Evolutionary conservation across 2,797 vertebrate genomes (phyloP), one percentile per base, ranked within the genome.

Genomic region (Hirundo rustica): DNA sequence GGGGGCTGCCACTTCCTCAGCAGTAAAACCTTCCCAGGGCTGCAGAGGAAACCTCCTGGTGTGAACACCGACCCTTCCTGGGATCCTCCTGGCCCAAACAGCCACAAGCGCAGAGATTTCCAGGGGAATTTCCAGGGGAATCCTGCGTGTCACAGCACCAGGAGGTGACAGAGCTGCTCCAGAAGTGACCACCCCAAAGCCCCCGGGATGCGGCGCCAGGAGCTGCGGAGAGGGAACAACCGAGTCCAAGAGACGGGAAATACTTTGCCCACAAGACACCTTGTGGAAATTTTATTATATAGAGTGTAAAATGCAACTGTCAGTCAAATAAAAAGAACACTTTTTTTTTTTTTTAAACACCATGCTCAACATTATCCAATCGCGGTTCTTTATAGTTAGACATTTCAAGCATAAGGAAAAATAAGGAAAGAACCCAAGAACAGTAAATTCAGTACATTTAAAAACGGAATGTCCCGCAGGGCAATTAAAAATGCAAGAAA

Each of bases 281-380:
- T 98, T 98, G 98, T 97, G 97, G 98, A 93, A 95, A 97, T 98
- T 99, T 98, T 99, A 99, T 99, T 99, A 98, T 96, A 98, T 97
- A 98, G 98, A 98, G 98, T 97, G 98, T 98, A 98, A 98, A 98
- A 98, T 98, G 98, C 97, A 98, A 98, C 96, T 97, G 98, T 97
- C 98, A 98, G 98, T 98, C 98, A 97, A 97, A 98, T 97, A 98
- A 98, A 98, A 98, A 98, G 98, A 99, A 99, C 98, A 98, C 93
- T 97, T 97, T 98, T 76, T 72, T 64, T 64, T 65, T 66, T 85
- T 87, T 93, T 97, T 95, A 97, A 98, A 97, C 95, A 96, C 96
- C 98, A 98, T 97, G 98, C 98, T 97, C 97, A 94, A 97, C 97
- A 97, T 98, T 96, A 97, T 96, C 96, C 97, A 97, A 97, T 87